phyloP scores from a whole-genome alignment of 2,797 vertebrate species.

The Eulemur coronatus region DNA sequence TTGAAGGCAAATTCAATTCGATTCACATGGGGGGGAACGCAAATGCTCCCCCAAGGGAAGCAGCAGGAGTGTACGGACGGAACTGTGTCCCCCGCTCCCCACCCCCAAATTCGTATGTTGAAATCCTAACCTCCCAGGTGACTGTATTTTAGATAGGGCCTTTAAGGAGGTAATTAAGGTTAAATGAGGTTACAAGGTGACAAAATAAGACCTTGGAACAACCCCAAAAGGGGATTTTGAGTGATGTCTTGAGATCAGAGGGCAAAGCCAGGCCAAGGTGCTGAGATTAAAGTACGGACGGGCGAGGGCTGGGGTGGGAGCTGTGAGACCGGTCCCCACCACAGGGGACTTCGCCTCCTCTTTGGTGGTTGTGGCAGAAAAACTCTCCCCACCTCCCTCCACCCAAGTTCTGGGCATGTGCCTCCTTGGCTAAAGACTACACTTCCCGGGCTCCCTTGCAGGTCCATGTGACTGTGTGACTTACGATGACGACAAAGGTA shows the following conservation, averaged over 20 bases:
- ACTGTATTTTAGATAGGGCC: background rate
- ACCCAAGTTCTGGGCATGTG: background rate
- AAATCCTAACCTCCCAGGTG: background rate
- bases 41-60: background rate
- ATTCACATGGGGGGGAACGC: background rate
- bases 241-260: background rate
- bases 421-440: background rate
- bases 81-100: background rate
- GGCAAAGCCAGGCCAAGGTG: background rate
- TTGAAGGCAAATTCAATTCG: background rate
- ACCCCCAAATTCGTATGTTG: background rate
- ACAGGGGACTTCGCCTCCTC: background rate
- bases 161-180: background rate
- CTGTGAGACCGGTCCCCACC: background rate
- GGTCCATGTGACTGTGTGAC: background rate
- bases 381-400: background rate
- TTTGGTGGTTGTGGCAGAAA: background rate
- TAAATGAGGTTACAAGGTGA: background rate
- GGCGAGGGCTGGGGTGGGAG: background rate
- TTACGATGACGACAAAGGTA: fast-evolving
- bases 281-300: background rate
- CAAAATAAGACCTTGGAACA: background rate
- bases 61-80: background rate
- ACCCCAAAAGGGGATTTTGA: background rate
- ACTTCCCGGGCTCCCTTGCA: background rate